Base-by-base conservation (phyloP, 2,888 invertebrate genomes). In the Cerceris rybyensis region DNA sequence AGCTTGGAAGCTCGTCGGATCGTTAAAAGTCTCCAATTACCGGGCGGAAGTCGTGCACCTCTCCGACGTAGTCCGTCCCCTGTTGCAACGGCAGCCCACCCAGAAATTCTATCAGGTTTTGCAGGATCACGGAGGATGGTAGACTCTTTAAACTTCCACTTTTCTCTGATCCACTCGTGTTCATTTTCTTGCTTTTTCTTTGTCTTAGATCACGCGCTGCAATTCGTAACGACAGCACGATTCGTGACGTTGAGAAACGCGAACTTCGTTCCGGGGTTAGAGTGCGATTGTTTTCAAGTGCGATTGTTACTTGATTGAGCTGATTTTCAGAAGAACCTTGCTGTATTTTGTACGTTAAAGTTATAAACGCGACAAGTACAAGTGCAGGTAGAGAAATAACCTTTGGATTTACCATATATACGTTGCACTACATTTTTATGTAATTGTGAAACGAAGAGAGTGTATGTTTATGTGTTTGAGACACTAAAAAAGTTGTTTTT, bases 1-100 rank as follows among this genome's bases (percentile, higher is more conserved):
- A 59, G 70, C 70, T 81, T 55, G 80, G 81, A 76, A 87, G 78
- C 79, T 71, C 55, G 80, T 69, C 68, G 74, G 82, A 74, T 87
- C 82, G 86, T 89, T 88, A 88, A 89, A 88, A 88, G 84, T 85
- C 85, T 84, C 81, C 88, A 88, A 88, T 89, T 88, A 89, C 84
- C 77, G 71, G 78, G 67, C 46, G 60, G 70, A 28, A 83, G 76
- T 80, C 80, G 74, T 65, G 77, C 78, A 85, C 81, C 84, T 70
- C 70, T 74, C 50, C 14, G 43, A 70, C 70, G 54, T 63, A 78
- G 72, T 68, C 70, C 42, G 59, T 61, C 57, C 16, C 46, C 77
- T 70, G 52, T 43, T 79, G 72, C 72, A 71, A 16, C 65, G 69
- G 67, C 58, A 59, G 57, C 60, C 61, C 11, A 52, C 64, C 70